A percentile compares a stretch with the other conserved stretches of the same genome.
phyloP scores from a whole-genome alignment of 37 sponge, comb jelly and placozoan species.

The Agelas oroides region DNA sequence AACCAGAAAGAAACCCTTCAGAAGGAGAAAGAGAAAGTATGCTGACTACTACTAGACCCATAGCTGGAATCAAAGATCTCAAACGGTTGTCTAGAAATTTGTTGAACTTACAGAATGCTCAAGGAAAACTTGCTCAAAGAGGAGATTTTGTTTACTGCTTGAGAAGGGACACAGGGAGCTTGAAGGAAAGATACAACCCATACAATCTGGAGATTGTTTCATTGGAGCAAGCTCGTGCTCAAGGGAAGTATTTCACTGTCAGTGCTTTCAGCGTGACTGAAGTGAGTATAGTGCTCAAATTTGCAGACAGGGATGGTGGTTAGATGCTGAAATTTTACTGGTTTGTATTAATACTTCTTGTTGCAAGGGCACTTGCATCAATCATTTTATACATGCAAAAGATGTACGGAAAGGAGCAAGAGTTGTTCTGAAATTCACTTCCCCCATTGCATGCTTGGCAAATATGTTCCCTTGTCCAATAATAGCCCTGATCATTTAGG shows the following conservation, averaged over 20 bases:
- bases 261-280: conserved; percentile 36
- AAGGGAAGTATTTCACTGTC: conserved; percentile 35
- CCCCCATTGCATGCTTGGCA: too few species aligned
- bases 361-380: too few species aligned
- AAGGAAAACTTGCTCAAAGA: neutral
- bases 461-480: too few species aligned
- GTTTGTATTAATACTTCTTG: too few species aligned
- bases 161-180: conserved; percentile 4
- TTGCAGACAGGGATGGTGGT: too few species aligned
- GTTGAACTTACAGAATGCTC: neutral
- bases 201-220: conserved; percentile 20
- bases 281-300: conserved; percentile 1
- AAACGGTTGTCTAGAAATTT: conserved; percentile 21
- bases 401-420: too few species aligned
- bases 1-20: neutral
- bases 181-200: neutral
- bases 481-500: too few species aligned
- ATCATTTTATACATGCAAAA: too few species aligned
- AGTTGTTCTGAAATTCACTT: too few species aligned
- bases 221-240: conserved; percentile 10
- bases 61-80: conserved; percentile 37
- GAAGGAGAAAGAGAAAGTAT: neutral
- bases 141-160: conserved; percentile 31
- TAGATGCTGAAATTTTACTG: too few species aligned
- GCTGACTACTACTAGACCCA: conserved; percentile 3